phyloP scores from a whole-genome alignment of 1,140 invertebrate genomes.

The Brachionus rubens region DNA sequence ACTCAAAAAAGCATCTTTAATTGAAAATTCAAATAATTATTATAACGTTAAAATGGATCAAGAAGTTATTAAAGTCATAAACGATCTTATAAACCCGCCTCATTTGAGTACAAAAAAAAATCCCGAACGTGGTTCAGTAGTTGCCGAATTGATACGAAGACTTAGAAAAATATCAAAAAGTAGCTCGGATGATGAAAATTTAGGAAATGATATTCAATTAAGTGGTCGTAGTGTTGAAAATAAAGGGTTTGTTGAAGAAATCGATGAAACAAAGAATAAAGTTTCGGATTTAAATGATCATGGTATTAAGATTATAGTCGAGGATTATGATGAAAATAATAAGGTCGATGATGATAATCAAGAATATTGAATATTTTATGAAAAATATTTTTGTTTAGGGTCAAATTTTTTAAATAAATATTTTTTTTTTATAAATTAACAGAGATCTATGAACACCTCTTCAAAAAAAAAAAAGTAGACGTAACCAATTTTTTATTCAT shows the following conservation, averaged over 20 bases:
- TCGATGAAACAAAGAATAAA: background rate
- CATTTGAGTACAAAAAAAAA: background rate
- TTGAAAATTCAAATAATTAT: background rate
- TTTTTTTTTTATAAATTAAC: no score
- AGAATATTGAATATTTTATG: background rate
- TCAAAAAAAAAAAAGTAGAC: no score
- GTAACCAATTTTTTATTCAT: no score
- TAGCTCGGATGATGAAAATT: no score
- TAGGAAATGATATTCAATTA: no score
- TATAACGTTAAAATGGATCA: background rate
- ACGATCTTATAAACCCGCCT: constrained; percentile 9
- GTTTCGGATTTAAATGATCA: background rate
- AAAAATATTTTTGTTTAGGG: no score
- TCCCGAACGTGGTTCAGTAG: background rate
- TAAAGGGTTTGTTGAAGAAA: background rate
- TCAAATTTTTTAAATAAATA: no score
- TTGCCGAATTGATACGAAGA: background rate
- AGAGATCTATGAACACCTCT: no score
- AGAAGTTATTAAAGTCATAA: constrained; percentile 10
- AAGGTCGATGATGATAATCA: background rate
- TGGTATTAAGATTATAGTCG: background rate
- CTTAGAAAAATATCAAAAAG: background rate
- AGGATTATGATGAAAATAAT: background rate
- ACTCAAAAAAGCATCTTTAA: background rate
- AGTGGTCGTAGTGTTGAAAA: no score